Evolutionary conservation across 2,113 vertebrate species (phyloP).

Genomic region (Pseudolaguvia tuberculata): DNA sequence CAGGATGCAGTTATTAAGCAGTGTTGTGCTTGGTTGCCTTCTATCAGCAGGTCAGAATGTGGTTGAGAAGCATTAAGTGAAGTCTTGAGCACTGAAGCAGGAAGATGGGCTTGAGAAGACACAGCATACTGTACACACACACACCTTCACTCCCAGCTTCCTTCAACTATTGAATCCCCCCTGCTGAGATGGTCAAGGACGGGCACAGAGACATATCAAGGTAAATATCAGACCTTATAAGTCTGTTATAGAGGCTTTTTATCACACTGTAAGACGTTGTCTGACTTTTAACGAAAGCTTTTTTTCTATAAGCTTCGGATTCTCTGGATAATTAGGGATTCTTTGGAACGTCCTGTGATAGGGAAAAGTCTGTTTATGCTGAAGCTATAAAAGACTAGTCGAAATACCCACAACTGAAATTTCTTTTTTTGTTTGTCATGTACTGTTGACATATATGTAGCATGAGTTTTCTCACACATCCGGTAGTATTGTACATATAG

Average conservation of each 20-base stretch:
- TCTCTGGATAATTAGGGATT: neutral
- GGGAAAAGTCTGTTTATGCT: neutral
- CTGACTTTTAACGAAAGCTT: too few species aligned
- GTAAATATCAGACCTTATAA: constrained; percentile 21
- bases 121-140: constrained; percentile 41
- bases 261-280: constrained; percentile 57
- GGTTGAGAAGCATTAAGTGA: constrained; percentile 64
- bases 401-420: neutral
- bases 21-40: constrained; percentile 57
- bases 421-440: neutral
- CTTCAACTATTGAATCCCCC: constrained; percentile 41
- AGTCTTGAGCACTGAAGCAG: constrained; percentile 59
- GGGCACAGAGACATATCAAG: constrained; percentile 48
- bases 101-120: constrained; percentile 56
- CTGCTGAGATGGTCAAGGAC: constrained; percentile 40
- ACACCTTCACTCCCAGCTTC: constrained; percentile 20
- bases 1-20: constrained; percentile 31
- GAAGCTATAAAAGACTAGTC: neutral
- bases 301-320: neutral
- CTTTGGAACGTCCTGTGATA: neutral
- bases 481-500: neutral
- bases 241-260: constrained; percentile 58
- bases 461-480: neutral
- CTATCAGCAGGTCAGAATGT: constrained; percentile 64
- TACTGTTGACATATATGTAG: neutral